Percentiles rank a stretch among this genome's conserved stretches.
Evolutionary conservation across 2,113 vertebrate genomes (phyloP).

Genomic region (Nothoprocta perdicaria): DNA sequence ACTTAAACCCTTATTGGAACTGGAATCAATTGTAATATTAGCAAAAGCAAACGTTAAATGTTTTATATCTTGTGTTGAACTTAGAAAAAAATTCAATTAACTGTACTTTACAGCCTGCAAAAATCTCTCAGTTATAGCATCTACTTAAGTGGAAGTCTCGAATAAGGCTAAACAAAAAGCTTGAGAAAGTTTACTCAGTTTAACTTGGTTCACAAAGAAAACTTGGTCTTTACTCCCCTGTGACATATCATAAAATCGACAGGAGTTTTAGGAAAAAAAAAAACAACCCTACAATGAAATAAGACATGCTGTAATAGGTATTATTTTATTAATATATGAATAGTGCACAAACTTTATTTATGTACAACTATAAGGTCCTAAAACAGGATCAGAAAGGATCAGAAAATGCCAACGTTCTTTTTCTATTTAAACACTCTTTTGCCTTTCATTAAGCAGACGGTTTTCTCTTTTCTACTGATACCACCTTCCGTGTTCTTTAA

Average conservation of each 20-base stretch:
- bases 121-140: slow-evolving; percentile 37
- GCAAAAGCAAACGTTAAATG: slow-evolving; percentile 50
- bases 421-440: not conserved
- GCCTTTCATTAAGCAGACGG: not conserved
- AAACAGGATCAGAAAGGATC: not conserved
- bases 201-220: not conserved
- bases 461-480: not conserved
- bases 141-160: slow-evolving; percentile 13
- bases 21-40: slow-evolving; percentile 64
- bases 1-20: slow-evolving; percentile 59
- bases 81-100: slow-evolving; percentile 46
- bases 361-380: not conserved
- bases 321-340: not conserved
- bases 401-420: not conserved
- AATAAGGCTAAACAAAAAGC: not conserved
- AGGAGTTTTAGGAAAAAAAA: not conserved
- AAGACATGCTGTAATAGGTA: not conserved
- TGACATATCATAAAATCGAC: not conserved
- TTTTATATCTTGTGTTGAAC: slow-evolving; percentile 35
- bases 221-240: not conserved
- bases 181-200: not conserved
- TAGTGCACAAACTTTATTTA: not conserved
- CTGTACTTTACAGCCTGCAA: slow-evolving; percentile 13
- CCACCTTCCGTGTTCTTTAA: not conserved
- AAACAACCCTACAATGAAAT: not conserved